Percentiles rank a stretch among this genome's conserved stretches.
Conservation (phyloP, 92 coral and sea anemone species). For the Zoanthus sociatus region DNA sequence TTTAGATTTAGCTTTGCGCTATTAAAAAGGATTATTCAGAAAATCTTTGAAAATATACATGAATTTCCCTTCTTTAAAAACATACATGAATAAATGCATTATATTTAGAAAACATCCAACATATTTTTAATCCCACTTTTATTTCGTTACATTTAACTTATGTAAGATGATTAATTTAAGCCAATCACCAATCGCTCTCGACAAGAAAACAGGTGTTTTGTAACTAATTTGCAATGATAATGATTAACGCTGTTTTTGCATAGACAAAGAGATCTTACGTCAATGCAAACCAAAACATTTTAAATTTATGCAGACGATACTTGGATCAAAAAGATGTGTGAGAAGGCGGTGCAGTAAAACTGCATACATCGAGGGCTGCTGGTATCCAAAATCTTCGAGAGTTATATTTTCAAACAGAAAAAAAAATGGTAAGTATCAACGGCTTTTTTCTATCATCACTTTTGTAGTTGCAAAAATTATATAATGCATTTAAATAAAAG, state of each 20-base stretch:
- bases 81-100: neutral
- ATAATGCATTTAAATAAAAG: neutral
- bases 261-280: conserved; percentile 65
- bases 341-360: conserved; percentile 7
- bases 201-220: conserved; percentile 34
- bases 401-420: neutral
- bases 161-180: neutral
- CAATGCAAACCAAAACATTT: conserved; percentile 60
- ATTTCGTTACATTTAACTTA: conserved; percentile 2
- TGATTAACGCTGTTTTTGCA: conserved; percentile 28
- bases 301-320: conserved; percentile 63
- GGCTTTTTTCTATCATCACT: neutral
- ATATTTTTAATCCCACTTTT: conserved; percentile 24
- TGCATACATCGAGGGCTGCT: neutral
- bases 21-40: neutral
- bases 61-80: neutral
- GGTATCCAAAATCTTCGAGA: neutral
- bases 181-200: conserved; percentile 26
- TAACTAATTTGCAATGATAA: conserved; percentile 43
- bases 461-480: neutral
- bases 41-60: neutral
- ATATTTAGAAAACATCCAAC: conserved; percentile 25
- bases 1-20: neutral
- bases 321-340: conserved; percentile 40
- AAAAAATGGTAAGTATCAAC: conserved; percentile 18